These are phyloP conservation scores for Huso huso DNA, from an alignment of 2,797 vertebrate species.

Conservation along the genomic window DNA sequence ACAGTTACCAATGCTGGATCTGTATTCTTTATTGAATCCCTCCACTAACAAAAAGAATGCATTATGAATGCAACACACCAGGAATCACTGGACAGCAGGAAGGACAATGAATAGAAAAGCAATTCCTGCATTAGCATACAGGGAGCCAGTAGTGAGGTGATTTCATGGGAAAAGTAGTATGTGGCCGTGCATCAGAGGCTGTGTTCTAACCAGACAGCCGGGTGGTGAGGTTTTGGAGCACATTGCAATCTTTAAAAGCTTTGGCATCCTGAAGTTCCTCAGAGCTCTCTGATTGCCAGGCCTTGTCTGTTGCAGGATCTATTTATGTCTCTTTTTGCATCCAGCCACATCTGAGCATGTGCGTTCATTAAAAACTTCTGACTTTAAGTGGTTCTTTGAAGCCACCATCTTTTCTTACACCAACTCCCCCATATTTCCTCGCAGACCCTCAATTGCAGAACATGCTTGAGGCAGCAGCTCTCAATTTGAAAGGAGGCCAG, in stretches of 20 bases:
- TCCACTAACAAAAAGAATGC: too few species aligned
- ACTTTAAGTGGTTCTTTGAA: conserved; percentile 19
- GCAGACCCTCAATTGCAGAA: conserved; percentile 41
- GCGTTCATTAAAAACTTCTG: conserved; percentile 18
- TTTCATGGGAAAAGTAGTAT: neutral
- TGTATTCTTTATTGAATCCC: too few species aligned
- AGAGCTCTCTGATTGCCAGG: neutral
- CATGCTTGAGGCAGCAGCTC: conserved; percentile 38
- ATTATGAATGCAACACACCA: too few species aligned
- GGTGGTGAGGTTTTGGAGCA: conserved; percentile 33
- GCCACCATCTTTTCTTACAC: neutral
- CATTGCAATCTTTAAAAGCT: conserved; percentile 38
- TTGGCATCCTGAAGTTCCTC: neutral
- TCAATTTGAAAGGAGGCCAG: conserved; percentile 20
- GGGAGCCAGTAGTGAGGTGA: too few species aligned
- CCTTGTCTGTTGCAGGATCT: neutral
- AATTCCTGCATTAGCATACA: too few species aligned
- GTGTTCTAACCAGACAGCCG: conserved; percentile 11
- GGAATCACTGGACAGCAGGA: too few species aligned
- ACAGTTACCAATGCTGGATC: too few species aligned
- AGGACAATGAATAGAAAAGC: too few species aligned
- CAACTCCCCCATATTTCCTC: conserved; percentile 16
- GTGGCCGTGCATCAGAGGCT: conserved; percentile 29
- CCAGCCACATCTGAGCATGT: conserved; percentile 19
- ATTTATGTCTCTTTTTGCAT: conserved; percentile 1